These are phyloP conservation scores for Prostheceraeus crozeri DNA, from an alignment of 2,888 invertebrate species.

Conservation along the genomic window DNA sequence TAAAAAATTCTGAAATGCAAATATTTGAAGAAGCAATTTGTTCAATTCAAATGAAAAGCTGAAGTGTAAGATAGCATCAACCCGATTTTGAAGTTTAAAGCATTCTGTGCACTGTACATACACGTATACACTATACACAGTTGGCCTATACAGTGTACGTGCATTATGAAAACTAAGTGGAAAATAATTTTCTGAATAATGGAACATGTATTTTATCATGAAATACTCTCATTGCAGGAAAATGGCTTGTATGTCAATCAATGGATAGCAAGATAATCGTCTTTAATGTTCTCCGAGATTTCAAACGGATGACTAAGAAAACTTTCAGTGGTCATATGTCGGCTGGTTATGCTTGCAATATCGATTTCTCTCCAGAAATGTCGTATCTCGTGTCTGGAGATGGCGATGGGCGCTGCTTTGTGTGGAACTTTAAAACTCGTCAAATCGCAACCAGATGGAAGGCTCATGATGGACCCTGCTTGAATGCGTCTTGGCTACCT, in stretches of 20 bases:
- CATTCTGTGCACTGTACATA: no score
- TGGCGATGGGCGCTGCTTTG: slow-evolving; percentile 93
- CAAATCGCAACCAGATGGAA: slow-evolving; percentile 97
- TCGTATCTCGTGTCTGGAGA: slow-evolving; percentile 87
- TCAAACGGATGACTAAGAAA: slow-evolving; percentile 95
- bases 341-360: slow-evolving; percentile 90
- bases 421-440: slow-evolving; percentile 99
- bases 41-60: no score
- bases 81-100: no score
- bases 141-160: no score
- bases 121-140: no score
- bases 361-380: slow-evolving; percentile 71
- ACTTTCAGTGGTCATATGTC: slow-evolving; percentile 98
- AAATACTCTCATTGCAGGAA: slow-evolving; percentile 63
- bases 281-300: slow-evolving; percentile 89
- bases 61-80: no score
- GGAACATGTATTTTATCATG: no score
- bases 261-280: slow-evolving; percentile 98
- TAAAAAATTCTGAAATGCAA: no score
- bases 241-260: slow-evolving; percentile 97
- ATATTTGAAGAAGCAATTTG: no score
- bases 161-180: no score
- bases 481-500: slow-evolving; percentile 89
- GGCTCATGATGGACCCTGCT: slow-evolving; percentile 95
- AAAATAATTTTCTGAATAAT: no score